phyloP scores from a whole-genome alignment of 2,888 invertebrate species.

The Drosophila nr. fundita region DNA sequence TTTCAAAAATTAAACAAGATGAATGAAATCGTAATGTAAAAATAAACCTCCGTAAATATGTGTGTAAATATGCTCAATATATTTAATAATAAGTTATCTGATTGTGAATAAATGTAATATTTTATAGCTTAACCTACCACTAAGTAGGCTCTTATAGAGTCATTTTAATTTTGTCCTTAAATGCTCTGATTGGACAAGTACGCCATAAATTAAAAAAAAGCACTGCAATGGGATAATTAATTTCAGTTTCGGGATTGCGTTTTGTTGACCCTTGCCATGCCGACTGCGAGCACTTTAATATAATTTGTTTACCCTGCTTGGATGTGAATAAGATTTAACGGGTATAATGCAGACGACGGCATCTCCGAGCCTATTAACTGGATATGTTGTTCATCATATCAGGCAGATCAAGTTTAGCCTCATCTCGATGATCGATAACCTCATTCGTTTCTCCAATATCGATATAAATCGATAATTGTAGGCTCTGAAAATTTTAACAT shows the following conservation, averaged over 20 bases:
- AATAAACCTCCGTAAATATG: too few species aligned
- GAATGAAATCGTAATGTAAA: too few species aligned
- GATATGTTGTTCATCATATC: not conserved
- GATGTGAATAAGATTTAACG: not conserved
- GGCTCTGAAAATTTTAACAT: too few species aligned
- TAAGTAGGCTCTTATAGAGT: not conserved
- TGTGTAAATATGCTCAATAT: not conserved
- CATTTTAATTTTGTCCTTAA: not conserved
- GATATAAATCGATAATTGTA: not conserved
- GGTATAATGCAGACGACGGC: not conserved
- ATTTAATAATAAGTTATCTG: not conserved
- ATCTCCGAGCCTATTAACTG: not conserved
- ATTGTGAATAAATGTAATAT: not conserved
- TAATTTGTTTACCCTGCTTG: not conserved
- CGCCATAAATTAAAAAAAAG: not conserved
- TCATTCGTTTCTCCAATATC: not conserved
- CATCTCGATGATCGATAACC: not conserved
- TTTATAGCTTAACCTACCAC: not conserved
- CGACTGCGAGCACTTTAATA: slow-evolving; percentile 1
- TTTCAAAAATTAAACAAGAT: too few species aligned
- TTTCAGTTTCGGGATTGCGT: not conserved
- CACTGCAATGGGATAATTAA: not conserved
- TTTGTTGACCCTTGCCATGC: not conserved
- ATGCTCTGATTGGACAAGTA: not conserved
- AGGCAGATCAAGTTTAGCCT: not conserved